A percentile compares a stretch with the other conserved stretches of the same genome.
phyloP scores from a whole-genome alignment of 2,113 vertebrate species.

The Theristicus caerulescens region DNA sequence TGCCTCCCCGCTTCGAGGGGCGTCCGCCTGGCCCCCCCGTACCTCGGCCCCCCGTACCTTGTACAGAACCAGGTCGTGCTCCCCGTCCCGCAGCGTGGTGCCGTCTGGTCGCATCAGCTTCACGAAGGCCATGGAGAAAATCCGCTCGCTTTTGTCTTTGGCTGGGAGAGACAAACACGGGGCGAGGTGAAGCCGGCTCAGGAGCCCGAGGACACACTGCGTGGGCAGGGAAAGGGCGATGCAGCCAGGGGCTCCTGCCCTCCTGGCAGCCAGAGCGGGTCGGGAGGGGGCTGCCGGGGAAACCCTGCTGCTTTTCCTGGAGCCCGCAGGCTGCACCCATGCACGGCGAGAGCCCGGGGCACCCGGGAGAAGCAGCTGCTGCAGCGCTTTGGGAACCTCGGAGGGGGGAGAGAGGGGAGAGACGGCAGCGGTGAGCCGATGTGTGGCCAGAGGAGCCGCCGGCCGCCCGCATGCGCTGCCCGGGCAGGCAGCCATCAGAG shows the following conservation, averaged over 20 bases:
- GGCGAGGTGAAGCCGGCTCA: background rate
- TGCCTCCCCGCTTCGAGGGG: accelerated
- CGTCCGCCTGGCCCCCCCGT: accelerated
- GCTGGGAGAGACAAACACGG: background rate
- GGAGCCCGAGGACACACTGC: accelerated
- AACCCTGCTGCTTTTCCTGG: background rate
- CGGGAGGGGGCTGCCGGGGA: accelerated
- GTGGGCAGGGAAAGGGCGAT: accelerated
- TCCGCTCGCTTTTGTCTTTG: conserved; percentile 52
- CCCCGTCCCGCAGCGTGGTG: conserved; percentile 53
- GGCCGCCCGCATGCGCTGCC: too few relatives aligned
- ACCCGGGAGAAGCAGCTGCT: background rate
- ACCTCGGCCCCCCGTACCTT: conserved; percentile 57
- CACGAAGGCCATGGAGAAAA: conserved; percentile 69
- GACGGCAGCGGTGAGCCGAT: accelerated
- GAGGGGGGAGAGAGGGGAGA: background rate
- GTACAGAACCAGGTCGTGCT: conserved; percentile 61
- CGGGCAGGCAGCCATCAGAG: background rate
- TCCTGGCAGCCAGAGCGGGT: accelerated
- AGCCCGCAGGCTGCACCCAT: background rate
- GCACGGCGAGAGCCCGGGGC: accelerated
- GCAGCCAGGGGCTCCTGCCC: background rate
- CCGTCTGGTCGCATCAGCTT: conserved; percentile 47
- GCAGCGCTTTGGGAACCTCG: background rate
- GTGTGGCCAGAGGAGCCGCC: accelerated